Base-by-base conservation (phyloP, 2,888 invertebrate species). In the Zhengitettix transpicula region DNA sequence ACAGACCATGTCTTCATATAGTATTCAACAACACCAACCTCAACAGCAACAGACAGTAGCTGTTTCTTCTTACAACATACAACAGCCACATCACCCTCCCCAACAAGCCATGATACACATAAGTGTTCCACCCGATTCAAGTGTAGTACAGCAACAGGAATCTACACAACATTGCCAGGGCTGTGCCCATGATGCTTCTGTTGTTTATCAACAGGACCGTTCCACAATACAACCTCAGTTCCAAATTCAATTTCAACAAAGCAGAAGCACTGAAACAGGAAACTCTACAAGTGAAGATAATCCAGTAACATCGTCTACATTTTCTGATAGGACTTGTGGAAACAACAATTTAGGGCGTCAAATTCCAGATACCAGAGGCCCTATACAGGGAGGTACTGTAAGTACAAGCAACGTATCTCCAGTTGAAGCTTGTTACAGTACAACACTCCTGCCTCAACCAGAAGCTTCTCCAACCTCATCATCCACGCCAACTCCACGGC, bases 381-480 rank as follows among this genome's bases (percentile, higher is more conserved):
- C 89, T 0, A 88, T 89, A 62, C 89, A 90, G 71, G 89, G 88
- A 9, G 89, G 89, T 0, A 85, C 89, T 1, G 86, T 90, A 11
- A 89, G 89, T 66, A 89, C 89, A 0, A 89, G 89, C 70, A 84
- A 87, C 67, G 86, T 87, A 9, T 64, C 64, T 7, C 65, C 64
- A 7, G 57, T 62, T 17, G 63, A 64, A 40, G 59, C 51, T 11
- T 60, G 52, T 40, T 55, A 40, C 11, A 17, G 58, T 10, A 17
- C 17, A 14, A 58, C 42, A 14, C 16, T 58, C n/a, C 40, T 57
- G 11, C 58, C 58, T 40, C 62, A 61, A 41, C 63, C 57, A 15
- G 61, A 61, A 58, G 52, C 62, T 41, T 58, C 62, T 9, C 56
- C 61, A 7, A 42, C 62, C 10, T 60, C 62, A 8, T 52, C 60